These are phyloP conservation scores for Sander vitreus DNA, from an alignment of 2,113 vertebrate genomes.

Conservation along the genomic window DNA sequence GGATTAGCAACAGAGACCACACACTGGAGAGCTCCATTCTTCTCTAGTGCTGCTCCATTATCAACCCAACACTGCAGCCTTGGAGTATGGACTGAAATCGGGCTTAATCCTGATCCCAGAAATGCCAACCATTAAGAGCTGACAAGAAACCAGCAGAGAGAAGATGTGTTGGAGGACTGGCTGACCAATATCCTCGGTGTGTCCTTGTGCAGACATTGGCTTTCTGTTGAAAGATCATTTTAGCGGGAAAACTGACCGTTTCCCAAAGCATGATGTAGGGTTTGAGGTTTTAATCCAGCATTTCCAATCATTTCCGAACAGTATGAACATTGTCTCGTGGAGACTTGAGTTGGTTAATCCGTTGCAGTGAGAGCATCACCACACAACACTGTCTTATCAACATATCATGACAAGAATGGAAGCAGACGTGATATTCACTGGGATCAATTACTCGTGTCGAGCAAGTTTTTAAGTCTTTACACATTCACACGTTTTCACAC, in stretches of 20 bases:
- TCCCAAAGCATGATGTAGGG: not conserved
- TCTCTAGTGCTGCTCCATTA: conserved; percentile 42
- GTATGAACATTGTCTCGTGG: not conserved
- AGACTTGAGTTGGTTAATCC: not conserved
- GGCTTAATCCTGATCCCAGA: conserved; percentile 30
- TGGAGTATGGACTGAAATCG: conserved; percentile 4
- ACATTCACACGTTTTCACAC: not conserved
- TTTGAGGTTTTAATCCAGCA: not conserved
- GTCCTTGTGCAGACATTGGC: not conserved
- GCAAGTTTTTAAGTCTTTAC: not conserved
- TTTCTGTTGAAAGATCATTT: not conserved
- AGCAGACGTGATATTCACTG: not conserved
- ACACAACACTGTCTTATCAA: not conserved
- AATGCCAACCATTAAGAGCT: conserved; percentile 6
- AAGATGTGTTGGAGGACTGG: not conserved
- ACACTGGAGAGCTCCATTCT: conserved; percentile 69
- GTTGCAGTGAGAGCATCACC: not conserved
- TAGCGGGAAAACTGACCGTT: not conserved
- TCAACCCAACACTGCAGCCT: conserved; percentile 29
- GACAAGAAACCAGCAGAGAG: not conserved
- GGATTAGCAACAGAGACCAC: conserved; percentile 78
- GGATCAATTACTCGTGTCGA: not conserved
- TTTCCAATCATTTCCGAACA: not conserved
- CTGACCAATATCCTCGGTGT: not conserved
- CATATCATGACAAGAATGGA: not conserved